phyloP scores from a whole-genome alignment of 2,888 invertebrate species.

The Osedax frankpressi region DNA sequence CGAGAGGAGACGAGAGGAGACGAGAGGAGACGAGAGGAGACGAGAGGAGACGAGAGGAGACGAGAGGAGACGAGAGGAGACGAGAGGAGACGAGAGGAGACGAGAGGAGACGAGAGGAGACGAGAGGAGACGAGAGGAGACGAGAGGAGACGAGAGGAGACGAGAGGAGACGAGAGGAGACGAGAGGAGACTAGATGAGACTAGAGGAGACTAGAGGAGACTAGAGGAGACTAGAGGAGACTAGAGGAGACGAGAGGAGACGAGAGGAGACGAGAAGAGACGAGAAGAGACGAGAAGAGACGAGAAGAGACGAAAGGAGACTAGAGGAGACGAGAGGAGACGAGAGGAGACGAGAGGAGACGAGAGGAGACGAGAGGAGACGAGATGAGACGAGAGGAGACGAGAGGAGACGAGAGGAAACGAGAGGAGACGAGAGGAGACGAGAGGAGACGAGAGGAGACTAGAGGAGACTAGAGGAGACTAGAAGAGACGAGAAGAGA shows the following conservation, averaged over 20 bases:
- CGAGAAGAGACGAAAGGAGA: neutral
- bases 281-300: neutral
- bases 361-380: neutral
- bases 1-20: constrained; percentile 4
- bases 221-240: neutral
- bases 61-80: constrained; percentile 4
- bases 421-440: constrained; percentile 4
- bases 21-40: constrained; percentile 4
- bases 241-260: constrained; percentile 2
- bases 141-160: constrained; percentile 4
- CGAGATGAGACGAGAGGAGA: neutral
- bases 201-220: constrained; percentile 2
- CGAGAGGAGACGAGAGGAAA: neutral
- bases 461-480: neutral
- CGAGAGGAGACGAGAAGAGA: neutral
- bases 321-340: constrained; percentile 2
- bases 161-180: constrained; percentile 4
- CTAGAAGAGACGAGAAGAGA: neutral
- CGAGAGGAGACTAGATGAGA: constrained; percentile 1
- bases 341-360: constrained; percentile 4
- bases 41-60: constrained; percentile 4
- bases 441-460: constrained; percentile 4
- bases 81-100: constrained; percentile 4
- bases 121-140: constrained; percentile 4
- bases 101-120: constrained; percentile 4